phyloP scores from a whole-genome alignment of 1,140 invertebrate species.

The Pseudomyrmex gracilis region DNA sequence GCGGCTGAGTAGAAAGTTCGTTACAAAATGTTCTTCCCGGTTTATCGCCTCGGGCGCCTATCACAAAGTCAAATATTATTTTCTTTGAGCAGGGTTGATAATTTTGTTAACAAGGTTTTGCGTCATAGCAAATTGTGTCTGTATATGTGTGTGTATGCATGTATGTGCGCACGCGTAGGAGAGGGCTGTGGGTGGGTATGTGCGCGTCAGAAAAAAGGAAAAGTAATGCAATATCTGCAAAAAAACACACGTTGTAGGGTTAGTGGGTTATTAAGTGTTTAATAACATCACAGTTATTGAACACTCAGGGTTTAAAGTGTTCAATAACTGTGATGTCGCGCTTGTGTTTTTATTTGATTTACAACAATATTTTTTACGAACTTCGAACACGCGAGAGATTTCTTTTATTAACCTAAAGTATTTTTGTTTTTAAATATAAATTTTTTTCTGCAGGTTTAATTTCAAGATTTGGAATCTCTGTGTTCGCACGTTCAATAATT shows the following conservation, averaged over 20 bases:
- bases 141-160: conserved; percentile 1
- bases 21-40: conserved; percentile 37
- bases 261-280: no score
- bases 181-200: not conserved
- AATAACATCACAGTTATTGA: no score
- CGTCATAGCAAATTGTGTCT: not conserved
- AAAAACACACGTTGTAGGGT: not conserved
- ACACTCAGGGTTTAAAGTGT: conserved; percentile 14
- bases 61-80: conserved; percentile 49
- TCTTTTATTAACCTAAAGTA: no score
- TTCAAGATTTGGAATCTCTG: no score
- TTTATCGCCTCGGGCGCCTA: conserved; percentile 44
- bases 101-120: conserved; percentile 42
- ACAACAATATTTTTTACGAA: not conserved
- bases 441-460: no score
- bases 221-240: not conserved
- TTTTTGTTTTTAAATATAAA: no score
- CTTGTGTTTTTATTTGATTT: conserved; percentile 7
- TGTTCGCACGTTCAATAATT: no score
- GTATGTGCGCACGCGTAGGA: not conserved
- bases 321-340: not conserved
- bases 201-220: no score
- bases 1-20: conserved; percentile 65
- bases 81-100: conserved; percentile 17
- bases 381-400: not conserved